phyloP scores from a whole-genome alignment of 2,113 vertebrate species.

The Pseudolaguvia tuberculata region DNA sequence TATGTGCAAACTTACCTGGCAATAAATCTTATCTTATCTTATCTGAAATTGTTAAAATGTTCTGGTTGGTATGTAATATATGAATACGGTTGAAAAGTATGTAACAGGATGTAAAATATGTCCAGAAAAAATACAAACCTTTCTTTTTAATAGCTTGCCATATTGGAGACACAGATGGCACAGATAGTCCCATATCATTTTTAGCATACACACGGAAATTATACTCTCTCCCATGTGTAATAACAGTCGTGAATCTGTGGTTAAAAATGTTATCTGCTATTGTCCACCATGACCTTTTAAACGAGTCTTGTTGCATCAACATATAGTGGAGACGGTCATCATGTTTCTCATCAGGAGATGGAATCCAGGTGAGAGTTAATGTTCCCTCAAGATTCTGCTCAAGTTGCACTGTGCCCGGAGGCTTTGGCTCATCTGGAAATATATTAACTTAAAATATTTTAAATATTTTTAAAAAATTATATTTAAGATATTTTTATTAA shows the following conservation, averaged over 20 bases:
- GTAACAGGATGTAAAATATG: neutral
- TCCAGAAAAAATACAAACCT: slow-evolving; percentile 56
- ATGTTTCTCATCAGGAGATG: slow-evolving; percentile 78
- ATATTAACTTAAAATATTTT: slow-evolving; percentile 1
- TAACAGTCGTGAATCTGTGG: slow-evolving; percentile 76
- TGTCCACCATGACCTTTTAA: slow-evolving; percentile 68
- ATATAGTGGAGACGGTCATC: slow-evolving; percentile 74
- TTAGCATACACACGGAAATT: slow-evolving; percentile 83
- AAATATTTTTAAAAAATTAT: too few species aligned
- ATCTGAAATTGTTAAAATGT: too few species aligned
- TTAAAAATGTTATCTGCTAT: slow-evolving; percentile 77
- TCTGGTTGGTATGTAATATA: neutral
- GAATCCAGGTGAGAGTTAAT: slow-evolving; percentile 79
- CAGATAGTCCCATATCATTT: slow-evolving; percentile 77
- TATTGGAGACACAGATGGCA: slow-evolving; percentile 69
- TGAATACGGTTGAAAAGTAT: neutral
- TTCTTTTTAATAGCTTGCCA: slow-evolving; percentile 69
- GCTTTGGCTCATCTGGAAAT: slow-evolving; percentile 73
- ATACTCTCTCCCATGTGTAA: slow-evolving; percentile 79
- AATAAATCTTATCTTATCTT: too few species aligned
- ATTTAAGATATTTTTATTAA: too few species aligned
- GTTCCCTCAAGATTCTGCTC: slow-evolving; percentile 75
- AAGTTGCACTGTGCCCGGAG: slow-evolving; percentile 75
- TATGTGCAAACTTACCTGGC: too few species aligned
- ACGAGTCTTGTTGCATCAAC: slow-evolving; percentile 73